Conservation (phyloP, 2,888 invertebrate species). For the Euspilapteryx auroguttella region DNA sequence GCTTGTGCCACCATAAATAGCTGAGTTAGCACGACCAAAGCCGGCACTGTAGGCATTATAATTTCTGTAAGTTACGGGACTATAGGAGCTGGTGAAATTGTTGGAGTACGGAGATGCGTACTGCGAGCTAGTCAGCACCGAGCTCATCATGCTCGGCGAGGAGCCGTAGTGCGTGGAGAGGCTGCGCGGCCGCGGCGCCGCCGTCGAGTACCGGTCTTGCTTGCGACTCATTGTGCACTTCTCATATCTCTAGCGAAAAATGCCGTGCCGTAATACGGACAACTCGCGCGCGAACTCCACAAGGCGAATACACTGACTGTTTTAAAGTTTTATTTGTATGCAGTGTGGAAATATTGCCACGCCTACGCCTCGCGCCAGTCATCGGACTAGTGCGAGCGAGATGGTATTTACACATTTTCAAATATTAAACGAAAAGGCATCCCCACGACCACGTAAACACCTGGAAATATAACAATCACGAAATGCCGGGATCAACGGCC, state of each 20-base stretch:
- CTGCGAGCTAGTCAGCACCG: constrained; percentile 30
- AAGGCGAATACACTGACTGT: constrained; percentile 43
- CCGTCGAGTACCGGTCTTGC: constrained; percentile 31
- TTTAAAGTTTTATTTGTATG: constrained; percentile 30
- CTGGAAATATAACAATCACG: constrained; percentile 37
- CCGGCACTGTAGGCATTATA: constrained; percentile 32
- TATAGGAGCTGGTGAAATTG: constrained; percentile 30
- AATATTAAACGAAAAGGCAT: too few relatives aligned
- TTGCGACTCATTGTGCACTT: constrained; percentile 36
- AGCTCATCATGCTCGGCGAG: constrained; percentile 42
- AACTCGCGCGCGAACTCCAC: constrained; percentile 17
- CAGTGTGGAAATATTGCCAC: constrained; percentile 37
- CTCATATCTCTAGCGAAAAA: background rate
- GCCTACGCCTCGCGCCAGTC: constrained; percentile 18
- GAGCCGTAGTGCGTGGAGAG: constrained; percentile 43
- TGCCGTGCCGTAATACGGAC: constrained; percentile 9
- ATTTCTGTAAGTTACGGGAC: constrained; percentile 29
- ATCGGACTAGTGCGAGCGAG: constrained; percentile 20
- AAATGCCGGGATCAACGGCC: too few relatives aligned
- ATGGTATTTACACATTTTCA: constrained; percentile 28
- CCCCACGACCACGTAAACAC: constrained; percentile 33
- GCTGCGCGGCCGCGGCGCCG: constrained; percentile 34
- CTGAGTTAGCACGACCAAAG: constrained; percentile 28
- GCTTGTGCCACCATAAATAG: constrained; percentile 65
- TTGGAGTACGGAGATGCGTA: constrained; percentile 16